Base-by-base conservation (phyloP, 1,140 invertebrate genomes). In the Ctenoplectra terminalis region DNA sequence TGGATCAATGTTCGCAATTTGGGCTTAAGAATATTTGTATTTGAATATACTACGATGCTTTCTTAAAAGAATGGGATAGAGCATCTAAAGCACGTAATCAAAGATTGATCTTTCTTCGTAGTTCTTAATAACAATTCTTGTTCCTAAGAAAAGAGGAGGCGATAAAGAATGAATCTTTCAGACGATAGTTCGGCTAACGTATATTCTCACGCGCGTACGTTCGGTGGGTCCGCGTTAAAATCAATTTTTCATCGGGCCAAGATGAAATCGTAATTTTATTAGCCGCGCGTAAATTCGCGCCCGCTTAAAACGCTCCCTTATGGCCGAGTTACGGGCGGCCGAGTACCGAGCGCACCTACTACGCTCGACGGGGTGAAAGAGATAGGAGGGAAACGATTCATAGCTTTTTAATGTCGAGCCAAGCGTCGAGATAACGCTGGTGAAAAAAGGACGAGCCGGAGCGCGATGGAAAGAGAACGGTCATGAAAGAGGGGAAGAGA, bases 251-350 rank as follows among this genome's bases (percentile, higher is more conserved):
- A 58, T 69, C 64, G 20, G 26, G 37, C 80, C 20, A 26, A 77
- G 69, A 75, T 87, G 85, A 84, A 84, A 81, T 81, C 70, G 82
- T 87, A 82, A 87, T 87, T 87, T 87, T 82, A 87, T 87, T 84
- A 84, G 63, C 56, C 29, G 37, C 43, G 50, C 81, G 78, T 87
- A 87, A 86, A 87, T 87, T 79, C 71, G 81, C 66, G 40, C 13
- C 80, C 56, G 58, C n/a, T 48, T 64, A 46, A 64, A 80, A 34
- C 60, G 29, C 46, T 50, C 63, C 73, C 63, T 69, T 43, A 37
- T 66, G 72, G 54, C 60, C 74, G 40, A 87, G 79, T 85, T 85
- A 86, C 85, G 73, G 40, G 6, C 52, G 9, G 63, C 31, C 31
- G 66, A 50, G 43, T 48, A 34, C 52, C 52, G 63, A 43, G 23